Evolutionary conservation across 2,888 invertebrate species (phyloP).

Genomic region (Synergus gifuensis): DNA sequence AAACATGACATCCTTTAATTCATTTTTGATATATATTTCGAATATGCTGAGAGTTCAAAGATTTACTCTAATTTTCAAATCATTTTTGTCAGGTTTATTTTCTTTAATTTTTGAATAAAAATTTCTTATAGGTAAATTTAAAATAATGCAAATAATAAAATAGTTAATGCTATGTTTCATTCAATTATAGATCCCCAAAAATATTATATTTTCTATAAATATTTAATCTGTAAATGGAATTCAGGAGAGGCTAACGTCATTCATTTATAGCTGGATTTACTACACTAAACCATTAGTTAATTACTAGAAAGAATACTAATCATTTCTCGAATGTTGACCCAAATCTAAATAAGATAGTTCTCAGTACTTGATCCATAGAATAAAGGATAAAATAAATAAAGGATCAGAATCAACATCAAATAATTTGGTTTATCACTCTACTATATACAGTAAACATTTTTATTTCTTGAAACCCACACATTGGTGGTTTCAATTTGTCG

Average conservation of each 20-base stretch:
- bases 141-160: no score
- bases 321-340: background rate
- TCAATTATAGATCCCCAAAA: background rate
- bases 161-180: background rate
- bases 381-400: background rate
- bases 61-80: no score
- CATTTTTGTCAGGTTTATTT: no score
- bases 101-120: no score
- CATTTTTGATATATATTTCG: no score
- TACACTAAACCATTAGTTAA: background rate
- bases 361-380: background rate
- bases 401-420: background rate
- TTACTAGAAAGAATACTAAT: background rate
- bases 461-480: background rate
- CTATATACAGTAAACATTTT: background rate
- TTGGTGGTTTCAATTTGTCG: background rate
- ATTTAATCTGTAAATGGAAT: background rate
- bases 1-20: no score
- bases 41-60: no score
- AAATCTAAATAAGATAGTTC: background rate
- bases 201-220: background rate
- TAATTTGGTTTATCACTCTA: background rate
- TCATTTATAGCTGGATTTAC: background rate
- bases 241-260: background rate
- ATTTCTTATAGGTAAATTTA: no score